Percentiles rank a stretch among this genome's conserved stretches.
These are phyloP conservation scores for Gallinago undulata DNA, from an alignment of 2,113 vertebrate species.

Conservation along the genomic window DNA sequence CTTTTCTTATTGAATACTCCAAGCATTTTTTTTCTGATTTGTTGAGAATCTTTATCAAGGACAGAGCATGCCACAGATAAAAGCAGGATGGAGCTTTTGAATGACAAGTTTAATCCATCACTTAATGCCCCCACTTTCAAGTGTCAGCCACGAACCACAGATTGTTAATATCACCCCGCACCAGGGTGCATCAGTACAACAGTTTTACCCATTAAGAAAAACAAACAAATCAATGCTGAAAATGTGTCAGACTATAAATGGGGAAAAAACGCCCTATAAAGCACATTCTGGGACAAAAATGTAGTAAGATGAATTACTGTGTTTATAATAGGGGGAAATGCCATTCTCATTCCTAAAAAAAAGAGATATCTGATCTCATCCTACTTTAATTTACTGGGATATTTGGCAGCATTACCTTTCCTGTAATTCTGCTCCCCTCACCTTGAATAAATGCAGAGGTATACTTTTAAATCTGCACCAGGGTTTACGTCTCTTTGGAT, in stretches of 20 bases:
- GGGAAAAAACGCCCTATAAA: neutral
- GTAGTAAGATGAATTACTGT: neutral
- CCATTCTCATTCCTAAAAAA: neutral
- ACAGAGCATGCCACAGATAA: conserved; percentile 40
- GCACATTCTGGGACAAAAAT: neutral
- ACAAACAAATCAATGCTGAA: conserved; percentile 48
- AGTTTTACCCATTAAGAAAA: conserved; percentile 35
- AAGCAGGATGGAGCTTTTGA: conserved; percentile 32
- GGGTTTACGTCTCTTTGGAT: neutral
- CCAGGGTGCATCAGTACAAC: conserved; percentile 25
- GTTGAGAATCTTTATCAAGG: conserved; percentile 55
- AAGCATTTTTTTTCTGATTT: conserved; percentile 39
- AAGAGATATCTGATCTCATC: neutral
- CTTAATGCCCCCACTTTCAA: conserved; percentile 22
- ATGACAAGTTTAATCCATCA: conserved; percentile 61
- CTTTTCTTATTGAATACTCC: neutral
- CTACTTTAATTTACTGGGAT: neutral
- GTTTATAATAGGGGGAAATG: neutral
- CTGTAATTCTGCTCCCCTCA: neutral
- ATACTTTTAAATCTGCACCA: neutral
- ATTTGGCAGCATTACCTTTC: neutral
- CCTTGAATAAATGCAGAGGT: neutral
- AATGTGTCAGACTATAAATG: conserved; percentile 6
- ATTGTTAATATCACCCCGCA: conserved; percentile 28
- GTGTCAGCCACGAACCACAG: conserved; percentile 24